Conservation (phyloP, 2,888 invertebrate species). For the Pterostichus madidus region DNA sequence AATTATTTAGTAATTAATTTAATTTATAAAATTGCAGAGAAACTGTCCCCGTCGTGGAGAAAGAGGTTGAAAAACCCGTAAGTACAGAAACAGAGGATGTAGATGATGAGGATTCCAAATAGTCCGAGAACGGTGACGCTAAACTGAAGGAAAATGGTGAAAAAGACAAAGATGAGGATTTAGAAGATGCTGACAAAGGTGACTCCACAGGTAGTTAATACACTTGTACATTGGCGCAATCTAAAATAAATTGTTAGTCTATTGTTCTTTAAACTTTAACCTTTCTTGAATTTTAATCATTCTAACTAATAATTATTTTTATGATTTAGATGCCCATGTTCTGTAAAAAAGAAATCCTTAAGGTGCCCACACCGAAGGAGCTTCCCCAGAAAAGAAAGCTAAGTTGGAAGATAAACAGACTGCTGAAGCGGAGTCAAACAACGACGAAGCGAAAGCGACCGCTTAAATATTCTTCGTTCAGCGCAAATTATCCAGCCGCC, state of each 20-base stretch:
- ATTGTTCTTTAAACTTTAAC: conserved; percentile 36
- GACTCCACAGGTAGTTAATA: conserved; percentile 75
- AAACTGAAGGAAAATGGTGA: conserved; percentile 77
- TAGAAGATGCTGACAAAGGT: conserved; percentile 76
- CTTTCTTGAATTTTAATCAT: not conserved
- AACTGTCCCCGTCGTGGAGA: conserved; percentile 49
- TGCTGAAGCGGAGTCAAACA: conserved; percentile 80
- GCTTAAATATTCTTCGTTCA: conserved; percentile 77
- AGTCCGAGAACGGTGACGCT: conserved; percentile 74
- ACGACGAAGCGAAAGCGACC: conserved; percentile 79
- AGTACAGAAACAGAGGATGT: conserved; percentile 71
- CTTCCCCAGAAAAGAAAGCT: conserved; percentile 86
- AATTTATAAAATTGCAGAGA: conserved; percentile 47
- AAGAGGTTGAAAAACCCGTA: conserved; percentile 72
- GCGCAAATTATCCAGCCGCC: conserved; percentile 30
- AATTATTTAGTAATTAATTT: not conserved
- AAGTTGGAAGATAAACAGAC: conserved; percentile 82
- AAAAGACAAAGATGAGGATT: conserved; percentile 75
- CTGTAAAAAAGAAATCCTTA: conserved; percentile 84
- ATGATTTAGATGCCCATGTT: conserved; percentile 73
- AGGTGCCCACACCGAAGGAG: conserved; percentile 78
- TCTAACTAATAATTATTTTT: not conserved
- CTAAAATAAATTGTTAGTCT: conserved; percentile 10
- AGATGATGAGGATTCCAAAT: conserved; percentile 76
- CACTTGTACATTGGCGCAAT: too few relatives aligned